Evolutionary conservation across 37 sponge, comb jelly and placozoan genomes (phyloP).

Genomic region (Ianthella basta): DNA sequence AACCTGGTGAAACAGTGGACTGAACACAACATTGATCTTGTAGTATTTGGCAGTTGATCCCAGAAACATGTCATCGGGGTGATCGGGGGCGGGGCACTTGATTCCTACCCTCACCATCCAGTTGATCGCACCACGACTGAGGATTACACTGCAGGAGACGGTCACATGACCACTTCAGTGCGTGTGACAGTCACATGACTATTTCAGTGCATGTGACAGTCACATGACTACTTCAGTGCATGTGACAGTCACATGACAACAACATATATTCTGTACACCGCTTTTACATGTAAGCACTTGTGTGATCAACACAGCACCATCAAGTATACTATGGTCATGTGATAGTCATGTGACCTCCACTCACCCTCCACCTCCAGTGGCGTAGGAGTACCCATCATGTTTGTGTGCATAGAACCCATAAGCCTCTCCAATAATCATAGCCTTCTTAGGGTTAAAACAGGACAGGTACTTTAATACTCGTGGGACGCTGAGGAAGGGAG

Average conservation of each 20-base stretch:
- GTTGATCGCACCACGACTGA: constrained; percentile 53
- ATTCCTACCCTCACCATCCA: constrained; percentile 8
- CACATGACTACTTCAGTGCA: not conserved
- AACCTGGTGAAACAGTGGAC: constrained; percentile 76
- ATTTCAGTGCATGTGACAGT: not conserved
- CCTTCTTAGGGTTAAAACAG: constrained; percentile 58
- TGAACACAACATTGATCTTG: constrained; percentile 44
- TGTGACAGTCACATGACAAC: not conserved
- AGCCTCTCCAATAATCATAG: constrained; percentile 71
- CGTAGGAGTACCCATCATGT: constrained; percentile 52
- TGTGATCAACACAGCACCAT: no score
- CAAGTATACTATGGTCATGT: no score
- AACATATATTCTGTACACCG: not conserved
- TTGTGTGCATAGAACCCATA: constrained; percentile 74
- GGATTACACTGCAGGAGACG: constrained; percentile 53
- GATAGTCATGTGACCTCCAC: constrained; percentile 1
- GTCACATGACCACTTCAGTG: not conserved
- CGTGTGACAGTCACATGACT: not conserved
- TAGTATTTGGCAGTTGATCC: constrained; percentile 40
- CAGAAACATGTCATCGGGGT: constrained; percentile 84
- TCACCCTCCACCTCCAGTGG: constrained; percentile 91
- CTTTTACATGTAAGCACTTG: no score
- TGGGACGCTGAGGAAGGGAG: constrained; percentile 52
- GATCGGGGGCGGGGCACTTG: constrained; percentile 47
- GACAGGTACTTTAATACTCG: constrained; percentile 60